Conservation (phyloP, 1,140 invertebrate species). For the Myzus persicae region DNA sequence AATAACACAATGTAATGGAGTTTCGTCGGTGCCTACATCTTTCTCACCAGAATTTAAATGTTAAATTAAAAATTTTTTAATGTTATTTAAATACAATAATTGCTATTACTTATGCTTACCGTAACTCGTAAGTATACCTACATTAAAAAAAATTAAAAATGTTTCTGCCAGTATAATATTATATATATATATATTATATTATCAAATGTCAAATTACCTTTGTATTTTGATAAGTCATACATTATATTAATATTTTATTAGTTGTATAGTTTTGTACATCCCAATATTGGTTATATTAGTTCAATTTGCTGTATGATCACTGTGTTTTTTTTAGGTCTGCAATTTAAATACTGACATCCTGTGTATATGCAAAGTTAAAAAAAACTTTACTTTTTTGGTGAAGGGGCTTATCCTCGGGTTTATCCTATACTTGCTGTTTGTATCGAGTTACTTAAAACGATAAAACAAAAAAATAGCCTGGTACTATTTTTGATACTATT, state of each 20-base stretch:
- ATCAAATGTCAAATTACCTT: neutral
- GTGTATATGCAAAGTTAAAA: neutral
- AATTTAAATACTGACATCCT: neutral
- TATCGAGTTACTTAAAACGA: neutral
- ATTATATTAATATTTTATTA: neutral
- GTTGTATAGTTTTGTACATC: neutral
- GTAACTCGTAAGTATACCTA: no score
- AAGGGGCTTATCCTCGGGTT: neutral
- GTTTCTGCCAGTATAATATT: neutral
- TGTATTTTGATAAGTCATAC: neutral
- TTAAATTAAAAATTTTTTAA: no score
- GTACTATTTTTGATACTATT: neutral
- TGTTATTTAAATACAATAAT: neutral
- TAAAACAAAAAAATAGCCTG: slow-evolving; percentile 13
- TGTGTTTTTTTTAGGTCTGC: neutral
- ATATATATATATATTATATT: no score
- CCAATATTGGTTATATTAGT: neutral
- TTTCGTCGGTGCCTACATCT: neutral
- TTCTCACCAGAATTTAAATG: neutral
- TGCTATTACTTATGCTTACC: neutral
- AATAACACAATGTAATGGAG: neutral
- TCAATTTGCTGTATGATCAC: neutral
- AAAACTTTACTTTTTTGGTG: neutral
- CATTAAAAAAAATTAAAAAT: neutral
- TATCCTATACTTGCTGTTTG: neutral